phyloP scores from a whole-genome alignment of 2,888 invertebrate species.

The Epicampocera succincta region DNA sequence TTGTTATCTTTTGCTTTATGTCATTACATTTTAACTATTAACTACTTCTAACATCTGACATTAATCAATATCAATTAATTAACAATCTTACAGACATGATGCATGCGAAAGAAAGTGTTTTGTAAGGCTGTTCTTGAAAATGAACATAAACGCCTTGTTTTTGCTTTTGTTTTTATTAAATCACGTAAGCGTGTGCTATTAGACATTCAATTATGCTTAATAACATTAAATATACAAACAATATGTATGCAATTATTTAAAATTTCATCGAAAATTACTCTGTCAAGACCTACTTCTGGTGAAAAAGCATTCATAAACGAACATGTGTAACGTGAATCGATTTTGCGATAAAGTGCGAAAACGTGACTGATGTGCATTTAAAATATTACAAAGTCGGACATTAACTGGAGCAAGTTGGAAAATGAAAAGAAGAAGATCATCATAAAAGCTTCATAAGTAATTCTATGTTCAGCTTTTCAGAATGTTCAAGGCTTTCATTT shows the following conservation, averaged over 20 bases:
- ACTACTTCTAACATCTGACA: too few species aligned
- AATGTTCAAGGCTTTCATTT: neutral
- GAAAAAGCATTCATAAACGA: neutral
- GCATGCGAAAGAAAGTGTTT: neutral
- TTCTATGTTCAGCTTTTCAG: neutral
- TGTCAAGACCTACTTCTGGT: neutral
- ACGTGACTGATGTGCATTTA: constrained; percentile 50
- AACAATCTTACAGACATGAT: too few species aligned
- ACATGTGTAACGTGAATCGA: constrained; percentile 26
- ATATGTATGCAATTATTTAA: constrained; percentile 7
- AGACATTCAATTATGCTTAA: constrained; percentile 36
- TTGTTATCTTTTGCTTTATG: too few species aligned
- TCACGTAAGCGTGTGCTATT: constrained; percentile 49
- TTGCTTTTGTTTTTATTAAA: constrained; percentile 20
- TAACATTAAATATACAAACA: constrained; percentile 9
- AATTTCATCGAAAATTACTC: constrained; percentile 21
- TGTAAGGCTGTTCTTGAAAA: neutral
- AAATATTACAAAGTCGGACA: constrained; percentile 24
- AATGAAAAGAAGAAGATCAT: neutral
- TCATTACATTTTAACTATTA: too few species aligned
- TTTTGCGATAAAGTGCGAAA: constrained; percentile 42
- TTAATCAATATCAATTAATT: too few species aligned
- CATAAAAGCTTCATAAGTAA: neutral
- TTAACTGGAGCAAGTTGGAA: constrained; percentile 21
- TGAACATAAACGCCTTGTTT: constrained; percentile 11